These are phyloP conservation scores for Ceriagrion tenellum DNA, from an alignment of 2,888 invertebrate genomes.

Conservation along the genomic window DNA sequence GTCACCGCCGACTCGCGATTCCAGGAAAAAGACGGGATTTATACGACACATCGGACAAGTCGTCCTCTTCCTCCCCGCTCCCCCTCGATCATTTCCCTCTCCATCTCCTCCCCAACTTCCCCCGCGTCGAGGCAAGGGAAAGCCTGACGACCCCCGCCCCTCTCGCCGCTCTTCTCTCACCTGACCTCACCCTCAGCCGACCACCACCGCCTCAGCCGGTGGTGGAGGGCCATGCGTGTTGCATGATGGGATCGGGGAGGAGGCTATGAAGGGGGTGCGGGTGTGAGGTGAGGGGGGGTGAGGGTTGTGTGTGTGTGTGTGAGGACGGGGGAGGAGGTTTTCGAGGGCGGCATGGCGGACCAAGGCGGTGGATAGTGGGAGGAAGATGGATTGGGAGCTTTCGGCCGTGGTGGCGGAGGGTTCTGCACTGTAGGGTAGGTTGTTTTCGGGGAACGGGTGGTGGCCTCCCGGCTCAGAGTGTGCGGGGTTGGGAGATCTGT, in stretches of 20 bases:
- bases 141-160: neutral
- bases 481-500: neutral
- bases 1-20: constrained; percentile 8
- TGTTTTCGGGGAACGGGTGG: constrained; percentile 17
- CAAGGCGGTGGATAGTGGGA: neutral
- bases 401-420: neutral
- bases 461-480: neutral
- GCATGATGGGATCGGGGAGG: constrained; percentile 15
- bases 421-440: constrained; percentile 61
- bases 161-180: too few relatives aligned
- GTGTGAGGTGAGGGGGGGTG: neutral
- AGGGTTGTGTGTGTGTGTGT: neutral
- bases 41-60: neutral
- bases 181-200: neutral
- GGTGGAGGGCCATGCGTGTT: constrained; percentile 2
- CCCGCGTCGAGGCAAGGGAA: neutral
- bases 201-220: neutral
- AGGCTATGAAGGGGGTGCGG: neutral
- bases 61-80: neutral
- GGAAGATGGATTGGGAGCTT: constrained; percentile 48
- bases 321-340: neutral
- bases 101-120: neutral
- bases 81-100: neutral
- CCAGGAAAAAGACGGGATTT: constrained; percentile 33
- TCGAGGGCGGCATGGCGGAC: neutral